Conservation (phyloP, 2,113 vertebrate genomes). For the Petromus typicus region DNA sequence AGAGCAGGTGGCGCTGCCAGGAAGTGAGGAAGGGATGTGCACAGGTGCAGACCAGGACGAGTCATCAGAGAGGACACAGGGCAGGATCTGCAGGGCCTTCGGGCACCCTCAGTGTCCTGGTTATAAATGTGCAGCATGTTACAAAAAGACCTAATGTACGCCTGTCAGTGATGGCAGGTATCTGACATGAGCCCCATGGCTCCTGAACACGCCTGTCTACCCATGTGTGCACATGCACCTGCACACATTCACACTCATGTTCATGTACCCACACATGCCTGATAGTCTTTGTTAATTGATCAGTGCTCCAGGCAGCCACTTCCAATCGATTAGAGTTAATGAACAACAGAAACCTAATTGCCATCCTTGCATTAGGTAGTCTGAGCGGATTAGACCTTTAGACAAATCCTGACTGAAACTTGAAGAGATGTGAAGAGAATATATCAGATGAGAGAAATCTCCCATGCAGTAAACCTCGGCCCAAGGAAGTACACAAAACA, state of each 20-base stretch:
- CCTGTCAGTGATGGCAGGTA: background rate
- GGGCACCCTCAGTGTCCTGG: background rate
- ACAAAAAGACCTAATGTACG: background rate
- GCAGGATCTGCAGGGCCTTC: background rate
- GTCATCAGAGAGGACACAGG: background rate
- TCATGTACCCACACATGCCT: background rate
- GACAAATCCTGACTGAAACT: slow-evolving; percentile 56
- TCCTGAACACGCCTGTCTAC: background rate
- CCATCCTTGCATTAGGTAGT: slow-evolving; percentile 47
- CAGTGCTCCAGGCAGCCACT: slow-evolving; percentile 49
- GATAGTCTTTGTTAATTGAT: slow-evolving; percentile 55
- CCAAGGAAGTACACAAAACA: fast-evolving
- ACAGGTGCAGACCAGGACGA: background rate
- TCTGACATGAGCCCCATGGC: background rate
- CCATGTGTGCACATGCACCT: fast-evolving
- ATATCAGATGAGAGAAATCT: background rate
- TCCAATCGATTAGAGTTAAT: slow-evolving; percentile 71
- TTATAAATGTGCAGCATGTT: background rate
- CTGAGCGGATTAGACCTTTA: slow-evolving; percentile 58
- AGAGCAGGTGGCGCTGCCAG: background rate
- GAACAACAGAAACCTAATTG: slow-evolving; percentile 63
- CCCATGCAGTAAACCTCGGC: background rate
- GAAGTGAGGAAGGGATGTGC: background rate
- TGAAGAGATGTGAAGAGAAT: slow-evolving; percentile 17
- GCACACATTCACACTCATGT: background rate